A percentile compares a stretch with the other conserved stretches of the same genome.
Evolutionary conservation across 2,888 invertebrate species (phyloP).

Genomic region (Oxytorus armatus): DNA sequence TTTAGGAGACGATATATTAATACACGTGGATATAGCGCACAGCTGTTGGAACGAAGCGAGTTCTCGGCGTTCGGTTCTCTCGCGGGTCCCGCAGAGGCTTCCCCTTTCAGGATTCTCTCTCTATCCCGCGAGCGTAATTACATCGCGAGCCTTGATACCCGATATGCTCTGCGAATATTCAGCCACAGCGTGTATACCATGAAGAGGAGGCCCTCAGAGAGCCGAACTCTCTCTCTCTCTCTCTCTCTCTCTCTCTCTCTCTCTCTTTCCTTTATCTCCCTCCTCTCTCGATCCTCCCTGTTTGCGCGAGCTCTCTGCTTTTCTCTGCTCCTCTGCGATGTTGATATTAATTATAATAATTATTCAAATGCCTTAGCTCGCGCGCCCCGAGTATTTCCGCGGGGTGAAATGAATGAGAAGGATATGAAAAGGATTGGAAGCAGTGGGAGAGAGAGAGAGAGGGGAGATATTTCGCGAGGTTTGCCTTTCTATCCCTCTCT

Average conservation of each 20-base stretch:
- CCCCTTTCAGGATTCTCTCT: slow-evolving; percentile 53
- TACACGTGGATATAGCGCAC: neutral
- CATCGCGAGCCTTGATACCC: slow-evolving; percentile 67
- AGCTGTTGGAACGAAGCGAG: slow-evolving; percentile 10
- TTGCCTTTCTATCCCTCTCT: slow-evolving; percentile 12
- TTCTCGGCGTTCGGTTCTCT: neutral
- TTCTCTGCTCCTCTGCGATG: slow-evolving; percentile 26
- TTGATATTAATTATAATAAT: slow-evolving; percentile 67
- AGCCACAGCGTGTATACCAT: slow-evolving; percentile 6
- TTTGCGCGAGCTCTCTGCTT: neutral
- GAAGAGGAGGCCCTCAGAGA: slow-evolving; percentile 5
- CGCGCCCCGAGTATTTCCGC: slow-evolving; percentile 40
- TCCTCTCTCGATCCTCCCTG: too few relatives aligned
- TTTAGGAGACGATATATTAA: slow-evolving; percentile 1
- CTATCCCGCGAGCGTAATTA: slow-evolving; percentile 64
- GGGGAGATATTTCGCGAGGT: slow-evolving; percentile 35
- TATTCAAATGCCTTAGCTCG: slow-evolving; percentile 61
- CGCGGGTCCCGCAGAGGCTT: slow-evolving; percentile 31
- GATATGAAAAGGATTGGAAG: slow-evolving; percentile 43
- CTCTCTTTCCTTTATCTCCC: neutral
- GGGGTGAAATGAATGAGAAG: slow-evolving; percentile 42
- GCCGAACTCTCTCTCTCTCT: neutral
- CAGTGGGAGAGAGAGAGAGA: slow-evolving; percentile 15
- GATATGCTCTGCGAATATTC: slow-evolving; percentile 60
- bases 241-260: neutral